These are phyloP conservation scores for Antrozous pallidus DNA, from an alignment of 2,797 vertebrate genomes.

Conservation along the genomic window DNA sequence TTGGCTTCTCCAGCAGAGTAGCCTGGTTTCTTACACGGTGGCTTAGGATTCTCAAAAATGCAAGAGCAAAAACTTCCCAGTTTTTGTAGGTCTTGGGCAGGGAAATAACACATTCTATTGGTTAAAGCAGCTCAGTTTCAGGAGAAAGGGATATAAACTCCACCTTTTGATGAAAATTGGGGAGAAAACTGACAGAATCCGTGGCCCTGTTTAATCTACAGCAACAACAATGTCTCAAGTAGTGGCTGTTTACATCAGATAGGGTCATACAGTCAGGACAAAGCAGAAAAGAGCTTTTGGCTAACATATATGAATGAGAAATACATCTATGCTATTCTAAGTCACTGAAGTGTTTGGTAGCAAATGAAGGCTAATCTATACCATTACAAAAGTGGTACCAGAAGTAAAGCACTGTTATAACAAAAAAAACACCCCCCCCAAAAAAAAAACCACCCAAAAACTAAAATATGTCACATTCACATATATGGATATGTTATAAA, in stretches of 20 bases:
- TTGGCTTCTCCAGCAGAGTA: neutral
- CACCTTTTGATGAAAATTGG: neutral
- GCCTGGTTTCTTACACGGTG: neutral
- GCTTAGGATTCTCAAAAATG: neutral
- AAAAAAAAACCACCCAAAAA: too few species aligned
- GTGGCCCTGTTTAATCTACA: neutral
- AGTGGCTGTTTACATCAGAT: neutral
- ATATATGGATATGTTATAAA: neutral
- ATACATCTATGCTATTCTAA: neutral
- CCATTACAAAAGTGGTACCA: neutral
- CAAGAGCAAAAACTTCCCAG: neutral
- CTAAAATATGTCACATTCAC: neutral
- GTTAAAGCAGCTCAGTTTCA: conserved; percentile 18
- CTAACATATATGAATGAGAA: neutral
- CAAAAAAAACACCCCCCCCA: neutral
- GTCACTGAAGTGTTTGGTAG: neutral
- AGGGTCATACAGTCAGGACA: neutral
- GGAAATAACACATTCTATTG: neutral
- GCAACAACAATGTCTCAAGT: neutral
- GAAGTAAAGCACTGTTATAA: neutral
- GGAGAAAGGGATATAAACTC: neutral
- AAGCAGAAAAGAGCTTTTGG: neutral
- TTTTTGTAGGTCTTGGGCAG: neutral
- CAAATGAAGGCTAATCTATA: neutral
- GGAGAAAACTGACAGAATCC: neutral